Percentiles rank a stretch among this genome's conserved stretches.
These are phyloP conservation scores for Sabellastarte sp. DNA, from an alignment of 2,888 invertebrate genomes.

Conservation along the genomic window DNA sequence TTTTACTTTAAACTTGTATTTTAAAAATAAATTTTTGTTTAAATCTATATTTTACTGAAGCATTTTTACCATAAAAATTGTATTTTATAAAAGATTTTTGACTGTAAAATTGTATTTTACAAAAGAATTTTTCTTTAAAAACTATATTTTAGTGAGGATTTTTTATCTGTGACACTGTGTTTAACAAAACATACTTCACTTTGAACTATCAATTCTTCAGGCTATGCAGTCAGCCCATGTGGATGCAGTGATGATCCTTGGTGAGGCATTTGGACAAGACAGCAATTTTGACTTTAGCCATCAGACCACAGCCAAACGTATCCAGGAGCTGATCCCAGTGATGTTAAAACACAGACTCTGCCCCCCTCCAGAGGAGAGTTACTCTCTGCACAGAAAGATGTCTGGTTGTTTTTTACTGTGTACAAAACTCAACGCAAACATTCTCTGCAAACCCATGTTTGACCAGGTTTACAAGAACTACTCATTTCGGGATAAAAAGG, in stretches of 20 bases:
- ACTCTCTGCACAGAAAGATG: constrained; percentile 94
- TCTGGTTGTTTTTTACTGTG: constrained; percentile 93
- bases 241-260: constrained; percentile 94
- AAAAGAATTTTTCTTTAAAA: neutral
- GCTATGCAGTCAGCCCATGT: constrained; percentile 94
- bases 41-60: no score
- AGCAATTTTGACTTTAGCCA: constrained; percentile 85
- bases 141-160: neutral
- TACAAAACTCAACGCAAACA: constrained; percentile 68
- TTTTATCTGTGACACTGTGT: neutral
- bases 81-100: no score
- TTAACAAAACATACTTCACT: no score
- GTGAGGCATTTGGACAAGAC: constrained; percentile 81
- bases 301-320: constrained; percentile 76
- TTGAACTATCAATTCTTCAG: constrained; percentile 58
- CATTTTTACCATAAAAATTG: no score
- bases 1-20: no score
- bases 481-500: no score
- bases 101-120: neutral
- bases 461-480: constrained; percentile 12
- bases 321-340: constrained; percentile 83
- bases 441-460: constrained; percentile 24
- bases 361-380: constrained; percentile 97
- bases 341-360: constrained; percentile 91
- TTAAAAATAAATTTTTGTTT: no score